A percentile compares a stretch with the other conserved stretches of the same genome.
Conservation (phyloP, 2,113 vertebrate species). For the Salminus brasiliensis region DNA sequence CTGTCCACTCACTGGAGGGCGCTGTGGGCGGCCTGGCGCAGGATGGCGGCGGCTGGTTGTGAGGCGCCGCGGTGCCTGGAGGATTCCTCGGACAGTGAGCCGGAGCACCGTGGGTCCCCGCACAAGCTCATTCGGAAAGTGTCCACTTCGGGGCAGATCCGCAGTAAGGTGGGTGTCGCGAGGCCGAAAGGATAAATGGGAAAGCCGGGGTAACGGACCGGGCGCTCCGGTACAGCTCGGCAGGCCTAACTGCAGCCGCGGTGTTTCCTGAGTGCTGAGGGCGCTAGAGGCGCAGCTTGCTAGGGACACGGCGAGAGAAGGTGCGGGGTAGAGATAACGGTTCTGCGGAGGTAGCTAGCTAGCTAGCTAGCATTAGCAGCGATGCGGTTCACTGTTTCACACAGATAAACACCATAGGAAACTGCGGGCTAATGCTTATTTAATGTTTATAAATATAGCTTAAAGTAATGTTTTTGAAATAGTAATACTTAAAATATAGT, state of each 20-base stretch:
- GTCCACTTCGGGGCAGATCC: slow-evolving; percentile 94
- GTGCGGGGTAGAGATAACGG: slow-evolving; percentile 29
- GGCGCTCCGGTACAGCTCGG: not conserved
- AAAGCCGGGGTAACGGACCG: not conserved
- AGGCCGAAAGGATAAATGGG: not conserved
- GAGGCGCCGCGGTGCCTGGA: slow-evolving; percentile 77
- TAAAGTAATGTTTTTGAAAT: no score
- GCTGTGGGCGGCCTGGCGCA: slow-evolving; percentile 60
- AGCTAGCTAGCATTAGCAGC: not conserved
- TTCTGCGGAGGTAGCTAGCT: slow-evolving; percentile 7
- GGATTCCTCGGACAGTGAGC: slow-evolving; percentile 94
- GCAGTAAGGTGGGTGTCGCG: slow-evolving; percentile 84
- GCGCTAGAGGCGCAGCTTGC: not conserved
- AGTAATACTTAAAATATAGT: no score
- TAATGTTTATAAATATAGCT: no score
- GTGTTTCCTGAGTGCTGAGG: slow-evolving; percentile 32
- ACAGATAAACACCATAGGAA: no score
- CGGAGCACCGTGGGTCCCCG: slow-evolving; percentile 88
- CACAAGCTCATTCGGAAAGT: slow-evolving; percentile 96
- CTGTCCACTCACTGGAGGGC: slow-evolving; percentile 46
- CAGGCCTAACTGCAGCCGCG: slow-evolving; percentile 30
- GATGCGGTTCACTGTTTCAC: not conserved
- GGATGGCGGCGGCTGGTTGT: slow-evolving; percentile 76
- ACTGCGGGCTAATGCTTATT: no score
- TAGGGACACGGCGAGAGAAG: not conserved